Evolutionary conservation across 2,888 invertebrate genomes (phyloP), one percentile per base, ranked within the genome.

Genomic region (Lasioglossum figueresi): DNA sequence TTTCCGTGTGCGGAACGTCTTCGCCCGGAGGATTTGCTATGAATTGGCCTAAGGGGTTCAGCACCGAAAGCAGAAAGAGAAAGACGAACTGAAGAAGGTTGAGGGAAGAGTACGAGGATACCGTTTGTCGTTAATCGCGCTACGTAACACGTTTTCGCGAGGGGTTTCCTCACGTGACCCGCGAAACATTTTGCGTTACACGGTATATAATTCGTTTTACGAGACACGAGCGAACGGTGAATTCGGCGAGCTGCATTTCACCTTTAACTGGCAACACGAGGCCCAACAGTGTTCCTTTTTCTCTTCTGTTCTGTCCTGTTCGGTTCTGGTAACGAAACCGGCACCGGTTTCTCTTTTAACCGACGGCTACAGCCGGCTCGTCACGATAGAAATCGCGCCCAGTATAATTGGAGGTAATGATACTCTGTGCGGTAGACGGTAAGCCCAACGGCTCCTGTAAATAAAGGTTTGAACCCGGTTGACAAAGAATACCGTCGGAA

Each of bases 271-370:
- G 59, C 27, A 27, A 59, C 27, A 4, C 59, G 27, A 59, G 59
- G 59, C 59, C 27, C 59, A 5, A 31, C 14, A 16, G 59, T 16
- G 16, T 34, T 66, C 70, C 34, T 63, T 80, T 68, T 48, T 77
- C 23, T 23, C 23, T 52, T 6, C 48, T 48, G 48, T 2, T 52
- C 23, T 23, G 48, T 2, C 4, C 23, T 23, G 23, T 81, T 77
- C 85, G 79, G 79, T 85, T 79, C 85, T 52, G 85, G 59, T 85
- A 84, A 80, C 77, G 76, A 76, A 52, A 16, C 16, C 80, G 83
- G 78, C 86, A 80, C 79, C 79, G 73, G 70, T 87, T 87, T 86
- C 87, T 86, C 87, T 83, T 86, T 86, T 80, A 76, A 63, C 45
- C 52, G 59, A 59, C 56, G 79, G 83, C 23, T 59, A 59, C 71